Evolutionary conservation across 1,140 invertebrate species (phyloP).

Genomic region (Saccostrea cuccullata): DNA sequence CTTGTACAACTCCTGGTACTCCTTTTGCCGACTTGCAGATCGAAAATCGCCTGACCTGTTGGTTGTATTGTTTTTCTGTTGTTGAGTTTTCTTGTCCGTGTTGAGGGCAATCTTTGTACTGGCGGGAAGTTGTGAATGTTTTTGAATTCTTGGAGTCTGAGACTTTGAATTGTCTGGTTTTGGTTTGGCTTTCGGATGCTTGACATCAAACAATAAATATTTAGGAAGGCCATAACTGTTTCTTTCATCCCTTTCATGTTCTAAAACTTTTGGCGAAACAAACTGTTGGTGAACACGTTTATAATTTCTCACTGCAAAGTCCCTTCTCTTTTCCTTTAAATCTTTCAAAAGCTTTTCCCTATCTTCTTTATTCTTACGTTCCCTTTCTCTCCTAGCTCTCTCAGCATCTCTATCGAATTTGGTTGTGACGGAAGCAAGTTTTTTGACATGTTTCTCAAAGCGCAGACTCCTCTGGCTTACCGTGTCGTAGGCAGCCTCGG

Average conservation of each 20-base stretch:
- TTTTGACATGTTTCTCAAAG: neutral
- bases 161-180: neutral
- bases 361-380: neutral
- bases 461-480: constrained; percentile 3
- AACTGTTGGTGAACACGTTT: constrained; percentile 17
- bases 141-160: neutral
- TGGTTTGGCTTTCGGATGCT: neutral
- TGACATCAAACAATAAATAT: neutral
- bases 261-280: constrained; percentile 15
- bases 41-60: neutral
- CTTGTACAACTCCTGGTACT: constrained; percentile 16
- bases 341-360: neutral
- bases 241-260: neutral
- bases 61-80: neutral
- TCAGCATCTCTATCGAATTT: constrained; percentile 8
- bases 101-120: neutral
- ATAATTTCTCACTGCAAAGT: neutral
- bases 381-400: neutral
- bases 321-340: constrained; percentile 2
- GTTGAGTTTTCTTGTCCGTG: neutral
- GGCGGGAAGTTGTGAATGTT: neutral
- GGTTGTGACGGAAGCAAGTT: neutral
- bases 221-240: neutral
- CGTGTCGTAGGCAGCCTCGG: neutral
- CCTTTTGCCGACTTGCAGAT: neutral